Evolutionary conservation across 2,113 vertebrate species (phyloP), one percentile per base, ranked within the genome.

Genomic region (Megaptera novaeangliae): DNA sequence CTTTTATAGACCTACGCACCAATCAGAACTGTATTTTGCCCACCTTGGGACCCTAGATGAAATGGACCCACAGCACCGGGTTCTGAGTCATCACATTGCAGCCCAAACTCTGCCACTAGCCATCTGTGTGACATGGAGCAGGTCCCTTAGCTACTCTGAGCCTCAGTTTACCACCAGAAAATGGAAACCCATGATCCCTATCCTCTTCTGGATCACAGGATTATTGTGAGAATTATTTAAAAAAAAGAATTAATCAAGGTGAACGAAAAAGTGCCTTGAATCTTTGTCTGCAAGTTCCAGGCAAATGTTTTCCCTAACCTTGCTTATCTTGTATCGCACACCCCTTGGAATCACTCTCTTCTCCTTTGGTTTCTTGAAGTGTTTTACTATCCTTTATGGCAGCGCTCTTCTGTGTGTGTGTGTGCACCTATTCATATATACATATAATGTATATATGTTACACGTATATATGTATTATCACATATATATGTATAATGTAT

Each of bases 131-230:
- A 36, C 92, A 31, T 10, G 23, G 4, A 44, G 34, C 21, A 84
- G 52, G 59, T 23, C 8, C 41, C 17, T 77, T 39, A 68, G 68
- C 63, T 44, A 85, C 74, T 36, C 44, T 25, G 31, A 78, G 66
- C 59, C 61, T 77, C 59, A 17, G 55, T 49, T 74, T 49, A n/a
- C 36, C 83, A 13, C 39, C 46, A 92, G n/a, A 93, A 91, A 57
- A 94, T 31, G 41, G 63, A n/a, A 94, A 66, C 3, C 27, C 63
- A 41, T 8, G 59, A 59, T 39, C 31, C 63, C 82, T 85, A 21
- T 9, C 31, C 25, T 93, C 57, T 81, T 85, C 71, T 23, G 36
- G 55, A 21, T 77, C 46, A n/a, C 4, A 69, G 41, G 8, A 27
- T 39, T 18, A 93, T 11, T 36, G 4, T n/a, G 49, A 94, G 41